Conservation (phyloP, 64 coral and sea anemone genomes). For the Cladopsammia gracilis region DNA sequence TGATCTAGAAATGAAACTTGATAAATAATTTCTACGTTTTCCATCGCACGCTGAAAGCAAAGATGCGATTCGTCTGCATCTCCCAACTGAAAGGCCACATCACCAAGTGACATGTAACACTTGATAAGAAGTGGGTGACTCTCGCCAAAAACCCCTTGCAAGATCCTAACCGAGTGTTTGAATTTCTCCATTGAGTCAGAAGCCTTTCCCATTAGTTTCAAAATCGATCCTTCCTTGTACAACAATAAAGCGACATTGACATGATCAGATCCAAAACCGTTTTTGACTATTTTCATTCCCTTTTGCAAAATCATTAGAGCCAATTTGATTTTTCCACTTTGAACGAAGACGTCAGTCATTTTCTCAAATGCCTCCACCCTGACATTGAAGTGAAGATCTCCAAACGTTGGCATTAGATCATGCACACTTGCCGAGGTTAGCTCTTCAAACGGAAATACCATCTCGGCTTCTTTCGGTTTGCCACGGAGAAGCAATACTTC, state of each 20-base stretch:
- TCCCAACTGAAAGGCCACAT: not conserved
- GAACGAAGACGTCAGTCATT: not conserved
- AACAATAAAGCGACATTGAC: not conserved
- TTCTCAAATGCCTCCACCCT: not conserved
- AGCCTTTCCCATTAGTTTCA: not conserved
- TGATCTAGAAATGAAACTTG: constrained; percentile 28
- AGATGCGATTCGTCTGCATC: not conserved
- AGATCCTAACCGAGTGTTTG: not conserved
- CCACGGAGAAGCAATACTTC: not conserved
- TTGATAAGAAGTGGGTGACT: not conserved
- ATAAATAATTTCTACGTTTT: not conserved
- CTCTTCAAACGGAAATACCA: not conserved
- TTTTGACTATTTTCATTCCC: not conserved
- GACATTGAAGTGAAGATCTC: not conserved
- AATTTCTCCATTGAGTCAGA: not conserved
- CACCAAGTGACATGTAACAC: not conserved
- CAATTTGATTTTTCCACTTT: not conserved
- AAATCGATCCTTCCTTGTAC: not conserved
- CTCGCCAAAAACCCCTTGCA: not conserved
- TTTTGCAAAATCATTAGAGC: no score
- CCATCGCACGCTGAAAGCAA: constrained; percentile 1
- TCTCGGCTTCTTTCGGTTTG: not conserved
- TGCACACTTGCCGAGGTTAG: not conserved
- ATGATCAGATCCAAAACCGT: not conserved
- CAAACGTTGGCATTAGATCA: not conserved